phyloP scores from a whole-genome alignment of 30 jellyfish, hydroid and myxozoan genomes.

The Hydractinia echinata region DNA sequence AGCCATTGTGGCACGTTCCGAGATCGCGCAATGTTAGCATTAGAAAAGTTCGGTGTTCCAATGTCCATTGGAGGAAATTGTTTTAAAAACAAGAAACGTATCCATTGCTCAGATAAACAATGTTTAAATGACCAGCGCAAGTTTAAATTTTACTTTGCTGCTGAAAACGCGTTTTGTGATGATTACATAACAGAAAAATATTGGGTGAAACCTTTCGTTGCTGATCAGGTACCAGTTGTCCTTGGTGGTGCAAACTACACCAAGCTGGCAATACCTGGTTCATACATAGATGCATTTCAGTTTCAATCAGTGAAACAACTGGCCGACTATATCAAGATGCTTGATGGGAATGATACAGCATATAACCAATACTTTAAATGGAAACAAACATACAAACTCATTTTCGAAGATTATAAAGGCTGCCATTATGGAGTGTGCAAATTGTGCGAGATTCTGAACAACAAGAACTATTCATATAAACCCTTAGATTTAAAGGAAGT shows the following conservation, averaged over 20 bases:
- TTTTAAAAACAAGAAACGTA: background rate
- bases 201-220: background rate
- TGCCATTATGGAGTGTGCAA: background rate
- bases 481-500: background rate
- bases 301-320: background rate
- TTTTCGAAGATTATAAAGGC: background rate
- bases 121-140: background rate
- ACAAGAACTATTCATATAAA: background rate
- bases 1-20: background rate
- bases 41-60: background rate
- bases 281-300: background rate
- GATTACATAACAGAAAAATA: background rate
- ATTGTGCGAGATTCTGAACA: background rate
- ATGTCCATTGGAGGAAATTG: background rate
- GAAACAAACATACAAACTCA: background rate
- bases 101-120: background rate
- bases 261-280: conserved; percentile 3
- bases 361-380: background rate
- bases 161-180: background rate
- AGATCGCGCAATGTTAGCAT: background rate
- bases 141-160: background rate
- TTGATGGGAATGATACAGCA: background rate
- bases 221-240: background rate
- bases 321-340: background rate
- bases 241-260: conserved; percentile 5